phyloP scores from a whole-genome alignment of 2,113 vertebrate genomes.

The Leiothrix lutea region DNA sequence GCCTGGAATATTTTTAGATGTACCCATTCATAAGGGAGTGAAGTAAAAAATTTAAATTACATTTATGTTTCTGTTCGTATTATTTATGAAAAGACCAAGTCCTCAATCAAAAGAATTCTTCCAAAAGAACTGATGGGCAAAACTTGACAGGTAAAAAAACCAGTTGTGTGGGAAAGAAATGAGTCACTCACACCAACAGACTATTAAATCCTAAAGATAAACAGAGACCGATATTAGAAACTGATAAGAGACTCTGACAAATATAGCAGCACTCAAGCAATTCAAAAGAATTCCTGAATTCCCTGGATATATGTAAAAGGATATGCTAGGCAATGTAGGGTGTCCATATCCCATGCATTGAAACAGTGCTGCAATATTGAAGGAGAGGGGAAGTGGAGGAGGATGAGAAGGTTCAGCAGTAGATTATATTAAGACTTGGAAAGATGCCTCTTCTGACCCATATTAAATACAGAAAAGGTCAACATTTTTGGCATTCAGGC shows the following conservation, averaged over 20 bases:
- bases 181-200: not conserved
- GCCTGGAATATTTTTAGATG: not conserved
- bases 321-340: not conserved
- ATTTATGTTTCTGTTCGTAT: not conserved
- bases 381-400: not conserved
- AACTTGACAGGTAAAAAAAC: not conserved
- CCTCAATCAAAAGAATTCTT: not conserved
- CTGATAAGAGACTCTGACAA: not conserved
- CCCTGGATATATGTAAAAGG: not conserved
- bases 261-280: not conserved
- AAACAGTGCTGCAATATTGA: not conserved
- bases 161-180: not conserved
- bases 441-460: conserved; percentile 27
- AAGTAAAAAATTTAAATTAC: not conserved
- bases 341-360: not conserved
- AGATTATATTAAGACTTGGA: conserved; percentile 53
- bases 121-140: not conserved
- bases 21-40: not conserved
- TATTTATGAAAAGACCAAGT: not conserved
- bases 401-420: conserved; percentile 14
- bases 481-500: conserved; percentile 52
- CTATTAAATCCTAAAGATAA: not conserved
- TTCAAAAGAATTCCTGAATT: conserved; percentile 18
- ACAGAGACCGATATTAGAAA: not conserved
- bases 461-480: conserved; percentile 55